Evolutionary conservation across 2,888 invertebrate species (phyloP), one percentile per base, ranked within the genome.

Genomic region (Troides helena): DNA sequence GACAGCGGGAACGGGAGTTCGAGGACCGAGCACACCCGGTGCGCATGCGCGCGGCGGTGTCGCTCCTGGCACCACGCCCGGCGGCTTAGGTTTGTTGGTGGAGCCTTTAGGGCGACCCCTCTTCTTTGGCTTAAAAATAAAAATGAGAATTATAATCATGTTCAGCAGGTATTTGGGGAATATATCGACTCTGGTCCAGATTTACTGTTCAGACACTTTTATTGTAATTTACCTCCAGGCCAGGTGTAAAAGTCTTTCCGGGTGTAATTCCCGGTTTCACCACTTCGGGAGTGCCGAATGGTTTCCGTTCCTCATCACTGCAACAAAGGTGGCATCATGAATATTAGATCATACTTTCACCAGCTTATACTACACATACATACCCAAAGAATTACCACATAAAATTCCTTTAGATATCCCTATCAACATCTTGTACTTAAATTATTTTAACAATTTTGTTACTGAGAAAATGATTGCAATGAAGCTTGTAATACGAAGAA

Each of bases 91-190:
- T 82, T 92, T 92, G 85, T 93, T 93, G 53, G 92, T 92, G 7
- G 92, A 93, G n/a, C 93, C 93, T 69, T 93, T 93, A 2, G 93
- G 93, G 0, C 93, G 88, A 17, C 93, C 93, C 71, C 93, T 84
- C 81, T 93, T 93, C 79, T 93, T 93, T 8, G 87, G 88, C 90
- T 93, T 80, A n/a, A 30, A 57, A 53, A 17, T 14, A 2, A 53
- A n/a, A 53, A 53, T 18, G 14, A n/a, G 1, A 14, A n/a, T 17
- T 53, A n/a, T 53, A 53, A 53, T 14, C n/a, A 17, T 53, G 8
- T 39, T 30, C 30, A 30, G 30, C 30, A 30, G 30, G 30, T 1
- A 10, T 10, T 39, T 7, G 8, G 0, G 10, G 39, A 39, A 10
- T 39, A 39, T 10, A 10, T 39, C 39, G 8, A 8, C 7, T 39